phyloP scores from a whole-genome alignment of 2,797 vertebrate species.

The Clarias fuscus region DNA sequence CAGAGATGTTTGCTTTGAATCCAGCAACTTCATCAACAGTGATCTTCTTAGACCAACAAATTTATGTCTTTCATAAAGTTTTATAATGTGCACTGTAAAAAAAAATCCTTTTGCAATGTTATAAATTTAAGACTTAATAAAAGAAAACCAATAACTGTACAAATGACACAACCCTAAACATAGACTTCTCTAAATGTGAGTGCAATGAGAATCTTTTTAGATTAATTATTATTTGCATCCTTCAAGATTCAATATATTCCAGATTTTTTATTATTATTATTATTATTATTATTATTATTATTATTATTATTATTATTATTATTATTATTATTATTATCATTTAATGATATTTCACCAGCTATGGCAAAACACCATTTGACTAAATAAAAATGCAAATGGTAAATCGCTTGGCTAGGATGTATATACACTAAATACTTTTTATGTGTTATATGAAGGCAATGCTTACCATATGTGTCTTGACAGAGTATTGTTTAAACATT shows the following conservation, averaged over 20 bases:
- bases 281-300: not conserved
- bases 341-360: slow-evolving; percentile 9
- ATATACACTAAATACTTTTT: not conserved
- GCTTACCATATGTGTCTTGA: not conserved
- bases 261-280: too few relatives aligned
- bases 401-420: not conserved
- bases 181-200: not conserved
- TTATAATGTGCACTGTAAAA: not conserved
- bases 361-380: not conserved
- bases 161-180: not conserved
- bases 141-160: slow-evolving; percentile 16
- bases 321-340: not conserved
- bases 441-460: not conserved
- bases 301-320: not conserved
- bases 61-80: slow-evolving; percentile 19
- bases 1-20: not conserved
- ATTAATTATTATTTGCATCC: not conserved
- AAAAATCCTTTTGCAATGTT: not conserved
- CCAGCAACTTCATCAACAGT: not conserved
- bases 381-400: not conserved
- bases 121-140: slow-evolving; percentile 3
- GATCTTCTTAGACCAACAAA: slow-evolving; percentile 3
- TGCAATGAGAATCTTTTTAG: not conserved
- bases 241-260: not conserved
- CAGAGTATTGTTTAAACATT: not conserved